Conservation (phyloP, 2,888 invertebrate genomes). For the Cephus pulcher region DNA sequence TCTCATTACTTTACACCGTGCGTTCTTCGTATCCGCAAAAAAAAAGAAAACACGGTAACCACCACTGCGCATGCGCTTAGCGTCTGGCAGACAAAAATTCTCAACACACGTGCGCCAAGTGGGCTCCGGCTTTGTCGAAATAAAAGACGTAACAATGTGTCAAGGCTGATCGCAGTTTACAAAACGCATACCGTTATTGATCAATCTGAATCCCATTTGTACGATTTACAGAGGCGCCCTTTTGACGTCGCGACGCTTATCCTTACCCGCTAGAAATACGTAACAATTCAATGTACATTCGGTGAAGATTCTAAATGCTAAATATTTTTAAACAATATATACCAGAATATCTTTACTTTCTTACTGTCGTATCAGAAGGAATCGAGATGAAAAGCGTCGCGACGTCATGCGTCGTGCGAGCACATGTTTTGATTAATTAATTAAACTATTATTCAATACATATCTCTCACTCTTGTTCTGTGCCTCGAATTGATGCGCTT, state of each 20-base stretch:
- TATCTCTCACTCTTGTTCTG: neutral
- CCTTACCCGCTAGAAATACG: neutral
- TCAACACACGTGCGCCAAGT: neutral
- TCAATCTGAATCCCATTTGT: neutral
- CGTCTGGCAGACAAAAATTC: neutral
- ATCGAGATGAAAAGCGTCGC: neutral
- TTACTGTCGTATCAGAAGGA: neutral
- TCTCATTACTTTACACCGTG: neutral
- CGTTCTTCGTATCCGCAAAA: neutral
- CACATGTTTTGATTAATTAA: neutral
- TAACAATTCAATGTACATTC: neutral
- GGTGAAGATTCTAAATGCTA: neutral
- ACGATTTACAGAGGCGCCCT: neutral
- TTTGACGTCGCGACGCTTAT: neutral
- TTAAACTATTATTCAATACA: neutral
- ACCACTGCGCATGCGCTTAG: neutral
- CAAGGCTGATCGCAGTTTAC: neutral
- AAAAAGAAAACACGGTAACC: neutral
- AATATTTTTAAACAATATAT: neutral
- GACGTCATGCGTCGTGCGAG: neutral
- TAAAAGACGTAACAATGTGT: neutral
- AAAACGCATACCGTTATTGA: neutral
- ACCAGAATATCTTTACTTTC: neutral
- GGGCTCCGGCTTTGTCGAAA: neutral
- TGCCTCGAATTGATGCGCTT: neutral